phyloP scores from a whole-genome alignment of 2,113 vertebrate species.

The Platysteira castanea region DNA sequence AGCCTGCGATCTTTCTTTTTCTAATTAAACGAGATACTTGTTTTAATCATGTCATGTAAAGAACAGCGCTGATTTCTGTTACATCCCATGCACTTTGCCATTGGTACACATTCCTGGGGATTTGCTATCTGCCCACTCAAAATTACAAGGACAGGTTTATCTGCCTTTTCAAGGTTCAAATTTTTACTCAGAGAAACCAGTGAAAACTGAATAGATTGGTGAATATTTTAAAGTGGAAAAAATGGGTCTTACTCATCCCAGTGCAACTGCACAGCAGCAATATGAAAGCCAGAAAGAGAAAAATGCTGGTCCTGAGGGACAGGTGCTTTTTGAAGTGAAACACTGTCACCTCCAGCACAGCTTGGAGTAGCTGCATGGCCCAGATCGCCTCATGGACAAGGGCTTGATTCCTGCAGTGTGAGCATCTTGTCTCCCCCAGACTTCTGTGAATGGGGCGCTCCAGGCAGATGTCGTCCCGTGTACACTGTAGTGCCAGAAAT shows the following conservation, averaged over 20 bases:
- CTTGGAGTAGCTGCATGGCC: background rate
- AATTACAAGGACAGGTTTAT: background rate
- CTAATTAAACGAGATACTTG: conserved; percentile 18
- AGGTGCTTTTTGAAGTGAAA: background rate
- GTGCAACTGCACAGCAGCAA: background rate
- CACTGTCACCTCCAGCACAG: background rate
- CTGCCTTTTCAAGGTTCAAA: background rate
- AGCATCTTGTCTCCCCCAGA: background rate
- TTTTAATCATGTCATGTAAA: background rate
- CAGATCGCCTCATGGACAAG: background rate
- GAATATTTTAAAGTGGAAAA: background rate
- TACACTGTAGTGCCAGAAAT: background rate
- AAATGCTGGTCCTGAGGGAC: background rate
- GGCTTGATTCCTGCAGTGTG: background rate
- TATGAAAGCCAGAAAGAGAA: background rate
- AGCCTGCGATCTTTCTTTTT: background rate
- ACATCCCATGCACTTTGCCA: background rate
- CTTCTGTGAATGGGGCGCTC: rapidly evolving
- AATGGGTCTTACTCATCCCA: background rate
- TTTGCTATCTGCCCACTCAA: background rate
- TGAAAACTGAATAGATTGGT: background rate
- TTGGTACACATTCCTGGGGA: background rate
- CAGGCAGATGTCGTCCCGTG: background rate
- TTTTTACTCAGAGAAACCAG: background rate
- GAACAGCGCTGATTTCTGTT: background rate